phyloP scores from a whole-genome alignment of 2,113 vertebrate species.

The Cheilinus undulatus region DNA sequence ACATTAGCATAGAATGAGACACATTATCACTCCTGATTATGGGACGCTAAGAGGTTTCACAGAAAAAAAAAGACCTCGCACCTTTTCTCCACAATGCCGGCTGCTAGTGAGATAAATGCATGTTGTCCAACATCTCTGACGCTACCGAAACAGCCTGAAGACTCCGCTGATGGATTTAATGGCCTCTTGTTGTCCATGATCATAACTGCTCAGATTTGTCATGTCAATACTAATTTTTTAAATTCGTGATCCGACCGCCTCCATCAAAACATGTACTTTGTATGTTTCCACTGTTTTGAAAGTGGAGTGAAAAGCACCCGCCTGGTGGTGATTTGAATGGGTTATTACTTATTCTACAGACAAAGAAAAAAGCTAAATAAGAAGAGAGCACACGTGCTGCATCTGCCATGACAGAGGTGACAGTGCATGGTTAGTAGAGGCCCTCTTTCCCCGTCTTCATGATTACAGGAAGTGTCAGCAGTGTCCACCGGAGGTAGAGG shows the following conservation, averaged over 20 bases:
- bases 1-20: constrained; percentile 86
- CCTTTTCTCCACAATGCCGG: constrained; percentile 87
- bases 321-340: constrained; percentile 43
- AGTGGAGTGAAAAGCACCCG: constrained; percentile 32
- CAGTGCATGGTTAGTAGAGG: constrained; percentile 57
- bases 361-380: constrained; percentile 51
- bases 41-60: constrained; percentile 81
- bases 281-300: constrained; percentile 45
- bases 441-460: constrained; percentile 58
- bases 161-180: constrained; percentile 91
- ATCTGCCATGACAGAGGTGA: constrained; percentile 44
- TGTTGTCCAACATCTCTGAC: constrained; percentile 81
- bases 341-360: constrained; percentile 55
- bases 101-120: constrained; percentile 86
- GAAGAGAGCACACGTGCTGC: not conserved
- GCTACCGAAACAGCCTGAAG: constrained; percentile 79
- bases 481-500: constrained; percentile 58
- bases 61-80: constrained; percentile 76
- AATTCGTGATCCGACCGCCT: constrained; percentile 60
- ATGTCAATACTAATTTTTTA: constrained; percentile 69
- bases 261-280: constrained; percentile 67
- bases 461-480: constrained; percentile 73
- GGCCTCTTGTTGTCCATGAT: constrained; percentile 78
- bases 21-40: constrained; percentile 86
- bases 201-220: constrained; percentile 73